These are phyloP conservation scores for Mesorhabditis belari DNA, from an alignment of 2,888 invertebrate species.

Conservation along the genomic window DNA sequence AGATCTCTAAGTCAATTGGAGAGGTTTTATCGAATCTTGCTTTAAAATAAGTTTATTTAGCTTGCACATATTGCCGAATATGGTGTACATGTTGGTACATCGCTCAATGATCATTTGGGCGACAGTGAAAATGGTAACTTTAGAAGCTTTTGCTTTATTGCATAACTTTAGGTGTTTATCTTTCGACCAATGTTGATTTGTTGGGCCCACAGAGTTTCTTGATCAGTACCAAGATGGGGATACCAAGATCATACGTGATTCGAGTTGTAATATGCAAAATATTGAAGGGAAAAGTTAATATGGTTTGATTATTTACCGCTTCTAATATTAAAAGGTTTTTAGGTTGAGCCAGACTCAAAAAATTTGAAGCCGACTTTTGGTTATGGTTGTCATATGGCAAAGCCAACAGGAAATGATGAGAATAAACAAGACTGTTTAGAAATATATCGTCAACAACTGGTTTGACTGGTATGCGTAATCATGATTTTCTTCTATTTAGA, in stretches of 20 bases:
- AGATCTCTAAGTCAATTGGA: too few species aligned
- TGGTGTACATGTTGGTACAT: neutral
- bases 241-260: too few species aligned
- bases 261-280: too few species aligned
- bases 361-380: neutral
- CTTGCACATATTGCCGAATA: neutral
- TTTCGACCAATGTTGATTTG: neutral
- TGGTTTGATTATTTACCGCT: too few species aligned
- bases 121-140: neutral
- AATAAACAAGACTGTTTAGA: neutral
- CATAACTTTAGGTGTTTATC: too few species aligned
- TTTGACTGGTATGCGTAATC: neutral
- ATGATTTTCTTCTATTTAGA: neutral
- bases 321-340: too few species aligned
- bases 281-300: too few species aligned
- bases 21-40: too few species aligned
- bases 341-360: neutral
- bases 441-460: too few species aligned
- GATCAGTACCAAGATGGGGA: too few species aligned
- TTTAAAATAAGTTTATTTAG: neutral
- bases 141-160: too few species aligned
- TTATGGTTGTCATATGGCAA: neutral
- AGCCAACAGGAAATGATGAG: neutral
- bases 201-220: neutral
- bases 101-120: neutral